phyloP scores from a whole-genome alignment of 2,113 vertebrate species.

The Orthochromis indermauri region DNA sequence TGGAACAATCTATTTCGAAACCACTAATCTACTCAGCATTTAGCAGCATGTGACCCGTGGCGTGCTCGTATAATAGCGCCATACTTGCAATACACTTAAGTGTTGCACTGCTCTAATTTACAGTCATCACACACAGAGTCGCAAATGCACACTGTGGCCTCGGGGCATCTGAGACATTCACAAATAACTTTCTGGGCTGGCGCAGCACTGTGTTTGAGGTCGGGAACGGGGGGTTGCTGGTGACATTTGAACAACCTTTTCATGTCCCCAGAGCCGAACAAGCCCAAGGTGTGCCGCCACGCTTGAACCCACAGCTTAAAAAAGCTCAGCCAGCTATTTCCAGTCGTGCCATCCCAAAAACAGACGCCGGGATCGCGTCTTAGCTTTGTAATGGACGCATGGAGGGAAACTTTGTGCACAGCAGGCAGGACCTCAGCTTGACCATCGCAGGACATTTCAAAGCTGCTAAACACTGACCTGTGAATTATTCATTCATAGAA shows the following conservation, averaged over 20 bases:
- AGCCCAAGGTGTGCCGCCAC: slow-evolving; percentile 38
- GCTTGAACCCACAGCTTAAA: slow-evolving; percentile 40
- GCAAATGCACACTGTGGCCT: slow-evolving; percentile 16
- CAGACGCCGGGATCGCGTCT: slow-evolving; percentile 12
- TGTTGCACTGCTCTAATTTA: slow-evolving; percentile 21
- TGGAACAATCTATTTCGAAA: not conserved
- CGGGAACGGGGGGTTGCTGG: not conserved
- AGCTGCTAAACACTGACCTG: not conserved
- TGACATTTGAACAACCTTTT: slow-evolving; percentile 68
- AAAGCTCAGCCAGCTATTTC: slow-evolving; percentile 45
- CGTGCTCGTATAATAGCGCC: not conserved
- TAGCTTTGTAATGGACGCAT: not conserved
- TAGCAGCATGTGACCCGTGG: not conserved
- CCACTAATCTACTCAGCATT: not conserved
- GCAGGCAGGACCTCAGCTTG: not conserved
- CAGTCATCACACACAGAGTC: slow-evolving; percentile 1
- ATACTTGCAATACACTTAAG: not conserved
- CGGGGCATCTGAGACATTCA: slow-evolving; percentile 43
- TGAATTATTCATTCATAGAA: not conserved
- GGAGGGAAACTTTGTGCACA: not conserved
- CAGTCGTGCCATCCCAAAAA: not conserved
- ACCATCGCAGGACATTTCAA: not conserved
- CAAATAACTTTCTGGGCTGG: slow-evolving; percentile 36
- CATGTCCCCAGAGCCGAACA: slow-evolving; percentile 34
- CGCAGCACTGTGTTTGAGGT: slow-evolving; percentile 9